Evolutionary conservation across 2,888 invertebrate genomes (phyloP).

Genomic region (Yponomeuta plumbellus): DNA sequence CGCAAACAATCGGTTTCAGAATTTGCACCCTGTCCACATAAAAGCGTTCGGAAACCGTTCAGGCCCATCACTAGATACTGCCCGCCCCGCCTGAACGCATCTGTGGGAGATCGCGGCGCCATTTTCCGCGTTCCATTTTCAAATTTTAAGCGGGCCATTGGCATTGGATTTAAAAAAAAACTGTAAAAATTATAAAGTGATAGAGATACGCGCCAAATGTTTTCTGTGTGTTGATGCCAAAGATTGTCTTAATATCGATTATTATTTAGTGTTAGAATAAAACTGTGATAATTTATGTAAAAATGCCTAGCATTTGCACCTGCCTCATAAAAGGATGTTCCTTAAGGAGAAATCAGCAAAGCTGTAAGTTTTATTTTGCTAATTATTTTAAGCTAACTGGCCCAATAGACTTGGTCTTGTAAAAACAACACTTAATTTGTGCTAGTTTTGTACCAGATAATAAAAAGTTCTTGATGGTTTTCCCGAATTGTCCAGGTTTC

Average conservation of each 20-base stretch:
- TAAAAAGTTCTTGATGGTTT: too few species aligned
- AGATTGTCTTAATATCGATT: constrained; percentile 30
- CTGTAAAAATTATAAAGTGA: constrained; percentile 19
- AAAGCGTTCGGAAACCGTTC: constrained; percentile 70
- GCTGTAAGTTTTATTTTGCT: constrained; percentile 12
- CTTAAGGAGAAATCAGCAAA: constrained; percentile 29
- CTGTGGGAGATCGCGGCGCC: constrained; percentile 28
- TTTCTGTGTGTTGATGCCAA: constrained; percentile 43
- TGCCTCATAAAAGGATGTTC: constrained; percentile 40
- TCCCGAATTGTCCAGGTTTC: too few species aligned
- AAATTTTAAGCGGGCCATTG: constrained; percentile 21
- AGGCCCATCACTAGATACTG: constrained; percentile 69
- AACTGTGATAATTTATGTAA: constrained; percentile 56
- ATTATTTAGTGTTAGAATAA: constrained; percentile 19
- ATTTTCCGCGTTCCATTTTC: constrained; percentile 26
- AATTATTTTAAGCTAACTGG: neutral
- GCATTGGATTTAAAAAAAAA: constrained; percentile 29
- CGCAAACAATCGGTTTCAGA: constrained; percentile 64
- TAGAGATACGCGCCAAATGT: constrained; percentile 20
- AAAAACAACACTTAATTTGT: neutral
- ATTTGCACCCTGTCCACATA: constrained; percentile 72
- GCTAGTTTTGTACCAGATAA: too few species aligned
- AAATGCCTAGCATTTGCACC: constrained; percentile 12
- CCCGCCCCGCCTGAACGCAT: constrained; percentile 63
- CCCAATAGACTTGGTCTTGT: neutral